Conservation (phyloP, 1,140 invertebrate genomes). For the Megalopta genalis region DNA sequence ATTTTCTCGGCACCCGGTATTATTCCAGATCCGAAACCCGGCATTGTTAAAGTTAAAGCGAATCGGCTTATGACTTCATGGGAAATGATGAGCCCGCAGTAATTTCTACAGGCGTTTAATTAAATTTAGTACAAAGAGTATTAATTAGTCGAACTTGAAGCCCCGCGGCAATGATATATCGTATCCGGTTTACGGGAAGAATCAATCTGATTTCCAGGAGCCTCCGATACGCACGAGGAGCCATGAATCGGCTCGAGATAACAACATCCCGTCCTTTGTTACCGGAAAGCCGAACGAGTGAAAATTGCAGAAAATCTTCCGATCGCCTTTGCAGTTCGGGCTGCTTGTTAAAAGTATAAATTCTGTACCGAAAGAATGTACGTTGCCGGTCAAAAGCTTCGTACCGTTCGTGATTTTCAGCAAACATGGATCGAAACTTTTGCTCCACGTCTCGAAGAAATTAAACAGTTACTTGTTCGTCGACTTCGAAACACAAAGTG, state of each 20-base stretch:
- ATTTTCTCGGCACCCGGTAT: neutral
- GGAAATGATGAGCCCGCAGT: neutral
- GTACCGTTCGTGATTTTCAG: too few species aligned
- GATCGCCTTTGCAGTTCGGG: too few species aligned
- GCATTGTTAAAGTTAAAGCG: neutral
- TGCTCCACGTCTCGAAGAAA: too few species aligned
- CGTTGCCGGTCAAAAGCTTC: too few species aligned
- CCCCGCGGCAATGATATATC: neutral
- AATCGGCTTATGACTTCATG: constrained; percentile 22
- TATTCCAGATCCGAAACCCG: neutral
- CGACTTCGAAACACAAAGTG: too few species aligned
- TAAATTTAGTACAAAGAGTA: neutral
- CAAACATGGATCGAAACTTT: too few species aligned
- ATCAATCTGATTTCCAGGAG: neutral
- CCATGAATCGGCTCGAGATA: neutral
- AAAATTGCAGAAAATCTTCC: neutral
- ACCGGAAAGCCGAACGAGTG: too few species aligned
- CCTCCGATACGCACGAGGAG: neutral
- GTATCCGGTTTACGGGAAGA: neutral
- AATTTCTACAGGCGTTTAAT: constrained; percentile 32
- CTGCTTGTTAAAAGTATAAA: too few species aligned
- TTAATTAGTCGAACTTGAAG: constrained; percentile 26
- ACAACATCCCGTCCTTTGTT: neutral
- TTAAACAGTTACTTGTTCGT: too few species aligned
- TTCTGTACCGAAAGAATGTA: too few species aligned